Percentiles rank a stretch among this genome's conserved stretches.
Conservation (phyloP, 30 jellyfish, hydroid and myxozoan genomes). For the Aurelia aurita region DNA sequence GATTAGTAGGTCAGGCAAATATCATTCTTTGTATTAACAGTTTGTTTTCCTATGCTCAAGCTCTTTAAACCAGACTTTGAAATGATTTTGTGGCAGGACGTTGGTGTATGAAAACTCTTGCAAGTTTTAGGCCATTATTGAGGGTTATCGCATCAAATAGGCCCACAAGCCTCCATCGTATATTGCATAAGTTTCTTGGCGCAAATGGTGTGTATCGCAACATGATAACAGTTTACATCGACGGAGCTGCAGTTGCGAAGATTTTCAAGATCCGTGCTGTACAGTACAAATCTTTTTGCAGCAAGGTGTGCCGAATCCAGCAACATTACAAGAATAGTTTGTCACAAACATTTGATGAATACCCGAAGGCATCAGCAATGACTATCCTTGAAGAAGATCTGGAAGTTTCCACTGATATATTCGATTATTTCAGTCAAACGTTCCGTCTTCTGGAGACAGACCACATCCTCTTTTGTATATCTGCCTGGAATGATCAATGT, state of each 20-base stretch:
- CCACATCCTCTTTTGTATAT: conserved; percentile 87
- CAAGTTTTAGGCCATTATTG: too few relatives aligned
- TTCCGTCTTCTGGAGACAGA: conserved; percentile 81
- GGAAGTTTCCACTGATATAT: conserved; percentile 93
- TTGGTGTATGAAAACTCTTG: too few relatives aligned
- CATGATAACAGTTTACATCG: conserved; percentile 84
- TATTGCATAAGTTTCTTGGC: conserved; percentile 88
- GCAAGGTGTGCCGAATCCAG: conserved; percentile 91
- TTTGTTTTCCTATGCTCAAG: too few relatives aligned
- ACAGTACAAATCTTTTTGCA: conserved; percentile 86
- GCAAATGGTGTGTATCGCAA: conserved; percentile 92
- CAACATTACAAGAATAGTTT: conserved; percentile 97
- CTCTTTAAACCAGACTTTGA: too few relatives aligned
- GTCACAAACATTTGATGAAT: conserved; percentile 81
- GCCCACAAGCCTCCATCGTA: conserved; percentile 86
- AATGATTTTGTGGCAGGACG: too few relatives aligned
- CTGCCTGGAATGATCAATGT: conserved; percentile 99
- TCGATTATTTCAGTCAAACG: conserved; percentile 88
- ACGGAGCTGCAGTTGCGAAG: conserved; percentile 94
- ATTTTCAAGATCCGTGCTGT: conserved; percentile 83
- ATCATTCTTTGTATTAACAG: too few relatives aligned
- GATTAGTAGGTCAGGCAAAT: too few relatives aligned
- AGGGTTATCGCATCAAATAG: conserved; percentile 98
- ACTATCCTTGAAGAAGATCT: conserved; percentile 97
- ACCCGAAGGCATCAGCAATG: conserved; percentile 83